Base-by-base conservation (phyloP, 2,888 invertebrate genomes). In the Himalopsyche kuldschensis region DNA sequence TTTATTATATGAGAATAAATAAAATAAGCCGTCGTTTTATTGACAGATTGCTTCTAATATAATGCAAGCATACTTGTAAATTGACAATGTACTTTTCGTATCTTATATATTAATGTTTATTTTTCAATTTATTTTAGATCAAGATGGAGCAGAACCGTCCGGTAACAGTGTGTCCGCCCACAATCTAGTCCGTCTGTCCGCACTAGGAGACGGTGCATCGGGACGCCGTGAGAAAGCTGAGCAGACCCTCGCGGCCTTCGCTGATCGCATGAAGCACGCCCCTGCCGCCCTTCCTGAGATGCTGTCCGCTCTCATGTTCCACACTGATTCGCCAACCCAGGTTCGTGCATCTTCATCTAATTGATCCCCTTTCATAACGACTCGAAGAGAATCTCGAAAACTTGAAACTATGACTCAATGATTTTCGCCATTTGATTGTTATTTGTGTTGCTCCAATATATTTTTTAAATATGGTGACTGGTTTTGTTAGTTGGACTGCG, bases 141-240 rank as follows among this genome's bases (percentile, higher is more conserved):
- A 97, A 90, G 98, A 99, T 89, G 97, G 97, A 17, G 98, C 98
- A 0, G 98, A 99, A 88, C 98, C 98, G 0, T 96, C 96, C 55
- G 96, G 97, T 46, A 98, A 98, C 89, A 98, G 98, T 75, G 95
- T 98, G 0, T 92, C 97, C 0, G 95, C 95, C 27, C 93, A 94
- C 88, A 98, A 98, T 90, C 91, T 98, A 20, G 91, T 96, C 41
- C 92, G 96, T 6, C 91, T 98, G 31, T 93, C 95, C 0, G 93
- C 94, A 0, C 87, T 90, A 0, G 90, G 91, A 31, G 90, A 90
- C 8, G 91, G 90, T 3, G 82, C 83, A 0, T 90, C 90, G 75
- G 82, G 83, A 20, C 78, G 84, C 2, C 87, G 90, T 5, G 93
- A 94, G 20, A 91, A 93, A 88, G 95, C 95, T 0, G 92, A 91